Evolutionary conservation across 2,888 invertebrate genomes (phyloP).

Genomic region (Cancer borealis): DNA sequence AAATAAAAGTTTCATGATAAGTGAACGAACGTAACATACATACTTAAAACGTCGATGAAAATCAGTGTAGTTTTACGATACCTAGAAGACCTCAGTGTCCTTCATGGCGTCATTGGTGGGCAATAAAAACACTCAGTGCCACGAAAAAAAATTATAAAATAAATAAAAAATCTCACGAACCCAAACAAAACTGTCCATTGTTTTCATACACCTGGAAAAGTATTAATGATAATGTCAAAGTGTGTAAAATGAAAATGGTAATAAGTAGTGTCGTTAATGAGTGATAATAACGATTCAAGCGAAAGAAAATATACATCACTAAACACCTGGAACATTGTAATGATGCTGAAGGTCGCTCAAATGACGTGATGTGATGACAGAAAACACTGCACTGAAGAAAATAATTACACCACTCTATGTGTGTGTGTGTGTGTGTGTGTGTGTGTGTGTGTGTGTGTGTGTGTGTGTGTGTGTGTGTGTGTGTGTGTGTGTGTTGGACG

Average conservation of each 20-base stretch:
- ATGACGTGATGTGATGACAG: background rate
- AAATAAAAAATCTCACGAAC: background rate
- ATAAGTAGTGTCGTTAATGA: background rate
- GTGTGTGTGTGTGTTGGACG: background rate
- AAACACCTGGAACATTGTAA: background rate
- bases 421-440: background rate
- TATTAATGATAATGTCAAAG: background rate
- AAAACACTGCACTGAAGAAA: background rate
- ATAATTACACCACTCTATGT: background rate
- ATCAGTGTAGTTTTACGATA: background rate
- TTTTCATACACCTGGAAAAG: background rate
- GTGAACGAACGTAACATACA: too few relatives aligned
- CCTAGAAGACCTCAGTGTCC: background rate
- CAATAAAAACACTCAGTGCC: background rate
- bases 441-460: conserved; percentile 20
- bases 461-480: conserved; percentile 20
- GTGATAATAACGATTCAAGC: too few relatives aligned
- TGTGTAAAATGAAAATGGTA: background rate
- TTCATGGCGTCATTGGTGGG: background rate
- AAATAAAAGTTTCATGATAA: too few relatives aligned
- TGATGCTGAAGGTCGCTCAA: background rate
- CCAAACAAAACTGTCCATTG: background rate
- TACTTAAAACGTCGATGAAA: too few relatives aligned
- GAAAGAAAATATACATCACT: too few relatives aligned
- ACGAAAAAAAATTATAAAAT: background rate